A percentile compares a stretch with the other conserved stretches of the same genome.
These are phyloP conservation scores for Diaphora mendica DNA, from an alignment of 2,888 invertebrate species.

Conservation along the genomic window DNA sequence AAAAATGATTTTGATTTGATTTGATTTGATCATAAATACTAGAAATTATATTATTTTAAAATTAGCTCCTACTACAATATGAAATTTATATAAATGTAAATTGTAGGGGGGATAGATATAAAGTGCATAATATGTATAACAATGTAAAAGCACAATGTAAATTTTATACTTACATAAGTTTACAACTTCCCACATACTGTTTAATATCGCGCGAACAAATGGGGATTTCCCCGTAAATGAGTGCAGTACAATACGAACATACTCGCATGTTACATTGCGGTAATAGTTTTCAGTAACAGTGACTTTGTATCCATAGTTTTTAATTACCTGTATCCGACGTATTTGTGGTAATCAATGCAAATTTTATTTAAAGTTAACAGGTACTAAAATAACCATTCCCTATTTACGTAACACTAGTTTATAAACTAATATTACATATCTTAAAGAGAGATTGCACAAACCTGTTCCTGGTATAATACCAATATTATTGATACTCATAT, in stretches of 20 bases:
- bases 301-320: background rate
- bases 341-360: background rate
- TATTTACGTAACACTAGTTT: background rate
- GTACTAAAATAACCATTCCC: background rate
- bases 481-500: background rate
- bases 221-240: slow-evolving; percentile 35
- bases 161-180: background rate
- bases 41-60: too few species aligned
- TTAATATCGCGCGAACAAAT: background rate
- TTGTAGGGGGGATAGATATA: background rate
- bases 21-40: too few species aligned
- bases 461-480: slow-evolving; percentile 4
- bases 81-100: too few species aligned
- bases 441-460: background rate
- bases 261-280: background rate
- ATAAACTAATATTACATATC: background rate
- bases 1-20: too few species aligned
- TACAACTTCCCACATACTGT: background rate
- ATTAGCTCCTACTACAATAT: too few species aligned
- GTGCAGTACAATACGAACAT: background rate
- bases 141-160: background rate
- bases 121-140: background rate
- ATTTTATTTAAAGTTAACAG: background rate
- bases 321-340: background rate
- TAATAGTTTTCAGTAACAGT: background rate